Conservation (phyloP, 2,797 vertebrate genomes). For the Alectoris magna region DNA sequence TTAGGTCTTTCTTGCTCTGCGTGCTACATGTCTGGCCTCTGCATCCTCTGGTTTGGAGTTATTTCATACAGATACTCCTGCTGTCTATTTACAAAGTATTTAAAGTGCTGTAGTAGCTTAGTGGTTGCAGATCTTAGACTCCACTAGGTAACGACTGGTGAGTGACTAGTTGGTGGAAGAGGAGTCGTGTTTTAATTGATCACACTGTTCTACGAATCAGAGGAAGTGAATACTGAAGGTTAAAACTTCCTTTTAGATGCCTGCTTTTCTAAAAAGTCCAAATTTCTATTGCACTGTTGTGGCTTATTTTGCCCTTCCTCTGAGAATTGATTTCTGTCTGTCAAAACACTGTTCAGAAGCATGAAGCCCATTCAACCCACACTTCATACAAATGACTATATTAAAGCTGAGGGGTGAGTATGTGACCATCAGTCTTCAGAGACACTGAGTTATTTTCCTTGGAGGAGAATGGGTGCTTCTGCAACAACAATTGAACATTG, state of each 20-base stretch:
- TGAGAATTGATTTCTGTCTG: background rate
- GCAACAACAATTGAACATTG: background rate
- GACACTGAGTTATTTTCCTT: slow-evolving; percentile 34
- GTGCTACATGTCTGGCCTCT: background rate
- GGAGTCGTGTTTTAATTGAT: background rate
- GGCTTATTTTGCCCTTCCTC: background rate
- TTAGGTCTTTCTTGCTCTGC: background rate
- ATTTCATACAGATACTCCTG: background rate
- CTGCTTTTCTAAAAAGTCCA: background rate
- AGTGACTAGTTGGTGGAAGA: background rate
- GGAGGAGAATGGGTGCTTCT: background rate
- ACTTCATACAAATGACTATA: background rate
- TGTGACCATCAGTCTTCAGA: slow-evolving; percentile 30
- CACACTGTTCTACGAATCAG: background rate
- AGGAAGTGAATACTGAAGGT: background rate
- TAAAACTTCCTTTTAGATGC: background rate
- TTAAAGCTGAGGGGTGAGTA: slow-evolving; percentile 1
- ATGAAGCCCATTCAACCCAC: background rate
- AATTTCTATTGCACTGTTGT: background rate
- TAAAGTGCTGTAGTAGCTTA: background rate
- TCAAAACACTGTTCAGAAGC: background rate
- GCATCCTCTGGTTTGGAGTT: background rate
- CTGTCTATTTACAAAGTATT: background rate
- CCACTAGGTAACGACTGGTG: background rate
- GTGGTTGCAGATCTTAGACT: background rate